Evolutionary conservation across 2,888 invertebrate species (phyloP).

Genomic region (Chloroclysta siterata): DNA sequence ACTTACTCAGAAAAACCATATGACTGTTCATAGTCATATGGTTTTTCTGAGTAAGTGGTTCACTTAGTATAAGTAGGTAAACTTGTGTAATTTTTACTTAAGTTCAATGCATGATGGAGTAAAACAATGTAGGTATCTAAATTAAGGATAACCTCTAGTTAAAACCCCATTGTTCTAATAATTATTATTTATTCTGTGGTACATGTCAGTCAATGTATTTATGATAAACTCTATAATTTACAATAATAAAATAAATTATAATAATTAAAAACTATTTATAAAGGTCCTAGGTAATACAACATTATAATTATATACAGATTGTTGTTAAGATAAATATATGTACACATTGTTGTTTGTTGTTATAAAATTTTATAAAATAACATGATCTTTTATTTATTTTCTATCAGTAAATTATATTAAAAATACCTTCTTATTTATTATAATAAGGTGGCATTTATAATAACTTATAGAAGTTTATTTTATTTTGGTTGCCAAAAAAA

Average conservation of each 20-base stretch:
- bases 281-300: background rate
- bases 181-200: conserved; percentile 2
- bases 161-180: conserved; percentile 9
- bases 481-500: no score
- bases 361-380: conserved; percentile 43
- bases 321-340: conserved; percentile 27
- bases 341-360: conserved; percentile 52
- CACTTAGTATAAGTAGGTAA: no score
- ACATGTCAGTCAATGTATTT: background rate
- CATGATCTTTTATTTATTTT: background rate
- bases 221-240: background rate
- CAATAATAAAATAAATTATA: background rate
- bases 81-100: no score
- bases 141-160: no score
- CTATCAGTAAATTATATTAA: background rate
- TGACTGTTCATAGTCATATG: no score
- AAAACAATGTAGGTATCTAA: background rate
- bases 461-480: no score
- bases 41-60: no score
- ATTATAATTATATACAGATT: conserved; percentile 23
- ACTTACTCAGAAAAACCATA: no score
- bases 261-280: background rate
- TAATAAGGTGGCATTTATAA: no score
- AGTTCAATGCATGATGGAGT: background rate
- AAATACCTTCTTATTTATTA: no score